These are phyloP conservation scores for Urocitellus parryii DNA, from an alignment of 2,113 vertebrate genomes.

Conservation along the genomic window DNA sequence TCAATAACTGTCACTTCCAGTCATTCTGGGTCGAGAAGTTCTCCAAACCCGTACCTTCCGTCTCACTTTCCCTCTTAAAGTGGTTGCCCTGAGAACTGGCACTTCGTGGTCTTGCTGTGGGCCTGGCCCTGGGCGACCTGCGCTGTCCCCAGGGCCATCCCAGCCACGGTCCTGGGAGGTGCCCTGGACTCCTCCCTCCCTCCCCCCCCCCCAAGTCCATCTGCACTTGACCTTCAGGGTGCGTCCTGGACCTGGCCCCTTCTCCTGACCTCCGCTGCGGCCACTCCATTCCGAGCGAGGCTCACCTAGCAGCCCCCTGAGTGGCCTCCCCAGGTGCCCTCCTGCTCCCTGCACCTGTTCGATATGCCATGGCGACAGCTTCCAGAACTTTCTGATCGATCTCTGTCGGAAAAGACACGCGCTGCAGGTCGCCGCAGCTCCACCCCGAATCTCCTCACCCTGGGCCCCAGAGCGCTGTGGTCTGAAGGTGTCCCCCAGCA, in stretches of 20 bases:
- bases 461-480: too few species aligned
- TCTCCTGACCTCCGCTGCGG: not conserved
- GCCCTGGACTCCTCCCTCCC: not conserved
- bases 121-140: not conserved
- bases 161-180: not conserved
- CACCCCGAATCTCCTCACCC: not conserved
- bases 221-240: not conserved
- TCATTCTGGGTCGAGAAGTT: not conserved
- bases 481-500: not conserved
- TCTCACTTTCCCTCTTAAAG: too few species aligned
- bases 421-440: too few species aligned
- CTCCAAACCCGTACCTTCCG: not conserved
- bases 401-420: not conserved
- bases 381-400: not conserved
- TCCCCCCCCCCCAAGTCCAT: not conserved
- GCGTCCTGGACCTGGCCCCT: not conserved
- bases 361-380: too few species aligned
- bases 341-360: not conserved
- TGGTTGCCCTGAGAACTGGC: not conserved
- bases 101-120: not conserved
- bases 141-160: not conserved
- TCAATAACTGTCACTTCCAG: not conserved
- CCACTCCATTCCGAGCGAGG: not conserved
- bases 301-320: not conserved
- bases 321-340: not conserved